Conservation (phyloP, 2,888 invertebrate species). For the Phanerotoma sp. region DNA sequence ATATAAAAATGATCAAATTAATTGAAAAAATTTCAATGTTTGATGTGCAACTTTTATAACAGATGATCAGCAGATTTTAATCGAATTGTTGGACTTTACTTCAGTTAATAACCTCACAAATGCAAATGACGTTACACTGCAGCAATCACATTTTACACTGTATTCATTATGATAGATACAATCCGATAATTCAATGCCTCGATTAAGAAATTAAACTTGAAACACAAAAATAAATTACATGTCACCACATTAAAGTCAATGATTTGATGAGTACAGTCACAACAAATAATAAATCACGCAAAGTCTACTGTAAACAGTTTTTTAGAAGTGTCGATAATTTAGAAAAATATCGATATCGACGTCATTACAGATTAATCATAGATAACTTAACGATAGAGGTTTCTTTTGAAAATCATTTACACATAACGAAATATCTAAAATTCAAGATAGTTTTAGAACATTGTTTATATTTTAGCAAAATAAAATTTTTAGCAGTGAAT, state of each 20-base stretch:
- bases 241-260: not conserved
- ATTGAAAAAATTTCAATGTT: not conserved
- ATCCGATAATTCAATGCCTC: not conserved
- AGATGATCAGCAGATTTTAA: not conserved
- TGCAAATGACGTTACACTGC: not conserved
- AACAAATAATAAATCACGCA: not conserved
- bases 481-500: not conserved
- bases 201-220: not conserved
- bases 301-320: not conserved
- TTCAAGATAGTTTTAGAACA: not conserved
- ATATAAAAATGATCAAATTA: not conserved
- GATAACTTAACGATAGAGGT: not conserved
- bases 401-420: not conserved
- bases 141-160: not conserved
- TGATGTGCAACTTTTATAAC: not conserved
- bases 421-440: not conserved
- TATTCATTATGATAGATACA: not conserved
- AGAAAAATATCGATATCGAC: not conserved
- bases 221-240: not conserved
- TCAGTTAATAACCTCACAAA: not conserved
- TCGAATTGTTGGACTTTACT: not conserved
- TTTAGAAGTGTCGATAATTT: not conserved
- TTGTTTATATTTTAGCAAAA: not conserved
- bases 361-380: not conserved
- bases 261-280: not conserved